These are phyloP conservation scores for Phortica okadai DNA, from an alignment of 2,888 invertebrate species.

Conservation along the genomic window DNA sequence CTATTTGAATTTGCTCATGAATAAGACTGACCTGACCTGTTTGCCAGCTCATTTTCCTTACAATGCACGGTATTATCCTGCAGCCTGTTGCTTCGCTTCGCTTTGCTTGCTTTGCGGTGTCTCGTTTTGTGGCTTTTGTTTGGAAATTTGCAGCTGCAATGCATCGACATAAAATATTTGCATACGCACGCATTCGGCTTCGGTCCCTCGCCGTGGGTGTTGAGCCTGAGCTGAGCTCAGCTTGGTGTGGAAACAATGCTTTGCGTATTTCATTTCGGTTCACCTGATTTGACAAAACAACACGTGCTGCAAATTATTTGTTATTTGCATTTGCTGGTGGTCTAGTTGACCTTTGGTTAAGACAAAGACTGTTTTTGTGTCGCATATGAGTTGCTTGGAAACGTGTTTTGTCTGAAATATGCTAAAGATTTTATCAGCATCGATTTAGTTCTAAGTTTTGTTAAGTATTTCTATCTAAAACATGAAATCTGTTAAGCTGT, in stretches of 20 bases:
- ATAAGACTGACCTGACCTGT: neutral
- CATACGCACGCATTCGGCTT: neutral
- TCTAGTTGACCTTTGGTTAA: neutral
- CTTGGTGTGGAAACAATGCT: neutral
- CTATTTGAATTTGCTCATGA: neutral
- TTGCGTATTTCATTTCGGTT: slow-evolving; percentile 37
- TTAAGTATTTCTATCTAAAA: no score
- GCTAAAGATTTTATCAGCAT: neutral
- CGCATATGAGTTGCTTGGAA: neutral
- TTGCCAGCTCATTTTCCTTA: neutral
- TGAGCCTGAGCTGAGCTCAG: neutral
- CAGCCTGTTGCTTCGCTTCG: slow-evolving; percentile 6
- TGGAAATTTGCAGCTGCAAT: slow-evolving; percentile 1
- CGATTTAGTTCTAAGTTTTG: no score
- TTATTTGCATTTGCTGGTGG: slow-evolving; percentile 9
- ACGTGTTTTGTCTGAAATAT: neutral
- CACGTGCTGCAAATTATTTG: slow-evolving; percentile 28
- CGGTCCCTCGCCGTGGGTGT: neutral
- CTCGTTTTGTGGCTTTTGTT: neutral
- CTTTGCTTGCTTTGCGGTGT: neutral
- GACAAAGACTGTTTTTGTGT: neutral
- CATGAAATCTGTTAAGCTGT: no score
- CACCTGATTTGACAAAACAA: slow-evolving; percentile 54
- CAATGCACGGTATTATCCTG: neutral
- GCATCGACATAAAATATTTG: neutral